phyloP scores from a whole-genome alignment of 2,113 vertebrate genomes.

The Fregata magnificens region DNA sequence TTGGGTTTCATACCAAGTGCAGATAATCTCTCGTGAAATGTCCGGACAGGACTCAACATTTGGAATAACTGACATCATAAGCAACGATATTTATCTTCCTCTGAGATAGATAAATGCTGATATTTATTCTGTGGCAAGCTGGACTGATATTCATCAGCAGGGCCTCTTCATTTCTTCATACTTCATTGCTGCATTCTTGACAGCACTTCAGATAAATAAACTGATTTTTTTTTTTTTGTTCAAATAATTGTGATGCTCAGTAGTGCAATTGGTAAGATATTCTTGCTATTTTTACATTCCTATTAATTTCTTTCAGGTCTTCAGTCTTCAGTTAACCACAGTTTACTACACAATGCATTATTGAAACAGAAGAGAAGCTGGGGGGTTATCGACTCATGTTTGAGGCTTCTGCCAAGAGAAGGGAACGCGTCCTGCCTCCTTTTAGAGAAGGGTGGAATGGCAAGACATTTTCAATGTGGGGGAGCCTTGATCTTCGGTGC shows the following conservation, averaged over 20 bases:
- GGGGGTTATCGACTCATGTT: not conserved
- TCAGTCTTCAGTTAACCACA: not conserved
- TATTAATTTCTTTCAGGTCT: conserved; percentile 38
- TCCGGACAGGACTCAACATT: not conserved
- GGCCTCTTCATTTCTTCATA: conserved; percentile 4
- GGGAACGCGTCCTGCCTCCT: not conserved
- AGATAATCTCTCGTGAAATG: not conserved
- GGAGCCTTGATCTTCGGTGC: not conserved
- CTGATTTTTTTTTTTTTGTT: not conserved
- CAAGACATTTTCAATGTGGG: not conserved
- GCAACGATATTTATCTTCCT: conserved; percentile 5
- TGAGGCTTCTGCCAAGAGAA: conserved; percentile 2
- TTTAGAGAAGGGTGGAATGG: not conserved
- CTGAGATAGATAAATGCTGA: conserved; percentile 28
- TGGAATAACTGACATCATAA: conserved; percentile 3
- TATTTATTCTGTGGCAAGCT: conserved; percentile 19
- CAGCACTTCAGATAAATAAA: conserved; percentile 49
- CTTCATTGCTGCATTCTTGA: not conserved
- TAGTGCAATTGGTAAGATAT: not conserved
- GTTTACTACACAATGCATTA: not conserved
- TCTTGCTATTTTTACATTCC: conserved; percentile 1
- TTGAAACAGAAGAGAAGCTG: not conserved
- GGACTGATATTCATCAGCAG: conserved; percentile 27
- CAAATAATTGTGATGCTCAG: not conserved
- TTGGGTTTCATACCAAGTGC: not conserved